These are phyloP conservation scores for Sanderia malayensis DNA, from an alignment of 30 jellyfish, hydroid and myxozoan genomes.

Conservation along the genomic window DNA sequence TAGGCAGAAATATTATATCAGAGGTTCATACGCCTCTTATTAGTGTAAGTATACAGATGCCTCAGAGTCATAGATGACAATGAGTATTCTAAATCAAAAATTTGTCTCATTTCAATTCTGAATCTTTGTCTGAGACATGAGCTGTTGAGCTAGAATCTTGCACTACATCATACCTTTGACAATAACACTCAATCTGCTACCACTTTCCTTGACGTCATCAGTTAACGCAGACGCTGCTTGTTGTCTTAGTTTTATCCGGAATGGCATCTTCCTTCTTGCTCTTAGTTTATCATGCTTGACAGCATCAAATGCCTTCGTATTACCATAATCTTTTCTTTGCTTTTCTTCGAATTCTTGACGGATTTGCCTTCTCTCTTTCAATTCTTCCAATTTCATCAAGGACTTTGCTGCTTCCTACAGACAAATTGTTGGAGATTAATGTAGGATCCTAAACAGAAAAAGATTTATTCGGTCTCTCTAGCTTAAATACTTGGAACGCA, in stretches of 20 bases:
- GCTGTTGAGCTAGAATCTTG: no score
- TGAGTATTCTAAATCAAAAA: no score
- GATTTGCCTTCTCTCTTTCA: slow-evolving; percentile 40
- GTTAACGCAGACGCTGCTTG: slow-evolving; percentile 63
- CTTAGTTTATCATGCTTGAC: slow-evolving; percentile 15
- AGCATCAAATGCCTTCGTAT: neutral
- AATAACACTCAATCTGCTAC: neutral
- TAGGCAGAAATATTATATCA: no score
- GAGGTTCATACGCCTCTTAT: no score
- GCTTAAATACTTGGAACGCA: no score
- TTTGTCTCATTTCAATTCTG: no score
- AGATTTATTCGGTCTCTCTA: no score
- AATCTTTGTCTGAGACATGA: no score
- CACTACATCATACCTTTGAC: neutral
- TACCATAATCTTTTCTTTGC: slow-evolving; percentile 10
- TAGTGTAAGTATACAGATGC: no score
- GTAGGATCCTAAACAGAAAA: no score
- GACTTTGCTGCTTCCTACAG: slow-evolving; percentile 76
- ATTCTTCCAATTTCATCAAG: slow-evolving; percentile 42
- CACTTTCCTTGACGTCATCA: slow-evolving; percentile 14
- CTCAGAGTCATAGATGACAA: no score
- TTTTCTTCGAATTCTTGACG: neutral
- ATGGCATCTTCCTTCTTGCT: slow-evolving; percentile 61
- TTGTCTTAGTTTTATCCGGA: slow-evolving; percentile 63
- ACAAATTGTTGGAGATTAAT: no score